Evolutionary conservation across 2,113 vertebrate genomes (phyloP), one percentile per base, ranked within the genome.

Genomic region (Chaetura pelagica): DNA sequence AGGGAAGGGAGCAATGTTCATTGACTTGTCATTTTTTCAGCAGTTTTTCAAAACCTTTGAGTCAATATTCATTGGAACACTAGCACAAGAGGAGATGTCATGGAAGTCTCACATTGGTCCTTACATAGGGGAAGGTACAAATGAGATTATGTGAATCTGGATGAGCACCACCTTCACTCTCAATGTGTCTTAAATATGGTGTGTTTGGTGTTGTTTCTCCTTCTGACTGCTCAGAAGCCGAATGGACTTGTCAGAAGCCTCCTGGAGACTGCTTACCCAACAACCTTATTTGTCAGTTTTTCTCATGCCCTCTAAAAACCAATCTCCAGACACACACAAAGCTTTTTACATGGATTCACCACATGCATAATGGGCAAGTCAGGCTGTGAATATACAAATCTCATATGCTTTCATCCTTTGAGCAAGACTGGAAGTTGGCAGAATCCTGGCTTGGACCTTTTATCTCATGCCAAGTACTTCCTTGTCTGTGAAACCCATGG

Each of bases 391-490:
- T 90, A 15, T 57, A 91, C 19, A 90, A 87, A 63, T 75, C 48
- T 85, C 63, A 40, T 15, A 80, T 26, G 69, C 42, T 72, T 96
- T 96, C 71, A 84, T 94, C 81, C 77, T 88, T 34, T 52, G 30
- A 79, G 69, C n/a, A 93, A 63, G 35, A 87, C 64, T 86, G 51
- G 15, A 86, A 96, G 44, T 80, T 77, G 57, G 48, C 76, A 73
- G 32, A 93, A 84, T 90, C 49, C 76, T 94, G 80, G 35, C 32
- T 71, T 76, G 79, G 78, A 54, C 20, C 76, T 90, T 94, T 96
- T 87, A 95, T 90, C 48, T 86, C 44, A 6, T 94, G 67, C 89
- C 94, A 96, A 85, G 27, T 74, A 51, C 40, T 94, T 94, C 46
- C 42, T 30, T 49, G 46, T 24, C 38, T 89, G 16, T 59, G 80